phyloP scores from a whole-genome alignment of 37 sponge, comb jelly and placozoan species.

The Corticium candelabrum region DNA sequence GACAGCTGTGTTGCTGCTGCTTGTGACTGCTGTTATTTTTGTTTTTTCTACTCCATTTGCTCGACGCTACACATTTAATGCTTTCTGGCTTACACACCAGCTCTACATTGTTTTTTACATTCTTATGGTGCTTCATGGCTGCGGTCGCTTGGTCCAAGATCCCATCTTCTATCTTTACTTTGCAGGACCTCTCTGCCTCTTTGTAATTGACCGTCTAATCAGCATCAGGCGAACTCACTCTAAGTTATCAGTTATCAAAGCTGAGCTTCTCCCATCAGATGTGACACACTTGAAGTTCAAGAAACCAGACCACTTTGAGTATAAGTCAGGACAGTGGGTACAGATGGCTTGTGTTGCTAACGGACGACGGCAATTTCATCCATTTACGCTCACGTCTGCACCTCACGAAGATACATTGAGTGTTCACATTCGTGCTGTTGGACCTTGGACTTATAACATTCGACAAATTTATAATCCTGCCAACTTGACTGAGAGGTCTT shows the following conservation, averaged over 20 bases:
- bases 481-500: conserved; percentile 8
- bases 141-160: conserved; percentile 89
- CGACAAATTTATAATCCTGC: conserved; percentile 55
- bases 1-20: conserved; percentile 54
- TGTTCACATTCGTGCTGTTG: conserved; percentile 89
- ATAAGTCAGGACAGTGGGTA: conserved; percentile 86
- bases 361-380: conserved; percentile 88
- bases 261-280: conserved; percentile 80
- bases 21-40: conserved; percentile 62
- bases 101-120: conserved; percentile 79
- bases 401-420: conserved; percentile 91
- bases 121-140: conserved; percentile 90
- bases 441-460: conserved; percentile 95
- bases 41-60: conserved; percentile 89
- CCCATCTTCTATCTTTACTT: conserved; percentile 96
- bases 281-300: conserved; percentile 89
- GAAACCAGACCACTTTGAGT: conserved; percentile 39
- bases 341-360: conserved; percentile 68
- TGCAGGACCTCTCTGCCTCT: conserved; percentile 82
- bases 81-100: conserved; percentile 96
- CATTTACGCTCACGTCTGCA: conserved; percentile 93
- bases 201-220: conserved; percentile 71
- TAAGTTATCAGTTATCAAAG: conserved; percentile 17
- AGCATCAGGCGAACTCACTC: conserved; percentile 64
- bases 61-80: conserved; percentile 73